phyloP scores from a whole-genome alignment of 2,888 invertebrate species.

The Lottia gigantea region DNA sequence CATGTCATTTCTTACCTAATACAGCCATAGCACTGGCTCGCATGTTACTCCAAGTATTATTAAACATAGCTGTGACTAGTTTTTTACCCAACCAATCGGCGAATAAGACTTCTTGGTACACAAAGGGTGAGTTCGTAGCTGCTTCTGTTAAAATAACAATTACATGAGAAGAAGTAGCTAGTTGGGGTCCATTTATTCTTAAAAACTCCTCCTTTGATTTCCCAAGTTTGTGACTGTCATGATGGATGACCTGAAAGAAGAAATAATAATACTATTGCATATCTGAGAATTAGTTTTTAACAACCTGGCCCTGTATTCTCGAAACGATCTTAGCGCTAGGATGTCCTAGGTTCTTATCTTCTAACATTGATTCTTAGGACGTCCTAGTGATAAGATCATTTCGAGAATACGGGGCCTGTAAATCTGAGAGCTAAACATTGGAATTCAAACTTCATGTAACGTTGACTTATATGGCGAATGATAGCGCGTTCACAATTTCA shows the following conservation, averaged over 20 bases:
- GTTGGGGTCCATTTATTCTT: slow-evolving; percentile 59
- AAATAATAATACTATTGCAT: no score
- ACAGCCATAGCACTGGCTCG: slow-evolving; percentile 62
- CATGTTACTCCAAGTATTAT: slow-evolving; percentile 59
- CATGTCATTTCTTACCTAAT: slow-evolving; percentile 48
- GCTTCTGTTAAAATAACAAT: slow-evolving; percentile 63
- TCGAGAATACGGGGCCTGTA: no score
- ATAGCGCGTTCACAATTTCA: no score
- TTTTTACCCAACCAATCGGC: slow-evolving; percentile 67
- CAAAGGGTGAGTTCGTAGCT: slow-evolving; percentile 58
- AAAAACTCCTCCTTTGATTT: slow-evolving; percentile 66
- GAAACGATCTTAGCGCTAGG: no score
- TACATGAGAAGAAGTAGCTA: slow-evolving; percentile 59
- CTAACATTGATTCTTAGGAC: no score
- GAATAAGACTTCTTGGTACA: slow-evolving; percentile 64
- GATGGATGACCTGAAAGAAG: slow-evolving; percentile 58
- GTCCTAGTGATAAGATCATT: no score
- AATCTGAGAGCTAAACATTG: no score
- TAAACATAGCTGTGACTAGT: slow-evolving; percentile 62
- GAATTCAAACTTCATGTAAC: no score
- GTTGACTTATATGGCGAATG: no score
- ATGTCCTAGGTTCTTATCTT: no score
- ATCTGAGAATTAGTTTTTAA: no score
- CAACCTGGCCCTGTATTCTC: no score
- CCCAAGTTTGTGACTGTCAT: slow-evolving; percentile 59